Evolutionary conservation across 2,113 vertebrate species (phyloP).

Genomic region (Parus major): DNA sequence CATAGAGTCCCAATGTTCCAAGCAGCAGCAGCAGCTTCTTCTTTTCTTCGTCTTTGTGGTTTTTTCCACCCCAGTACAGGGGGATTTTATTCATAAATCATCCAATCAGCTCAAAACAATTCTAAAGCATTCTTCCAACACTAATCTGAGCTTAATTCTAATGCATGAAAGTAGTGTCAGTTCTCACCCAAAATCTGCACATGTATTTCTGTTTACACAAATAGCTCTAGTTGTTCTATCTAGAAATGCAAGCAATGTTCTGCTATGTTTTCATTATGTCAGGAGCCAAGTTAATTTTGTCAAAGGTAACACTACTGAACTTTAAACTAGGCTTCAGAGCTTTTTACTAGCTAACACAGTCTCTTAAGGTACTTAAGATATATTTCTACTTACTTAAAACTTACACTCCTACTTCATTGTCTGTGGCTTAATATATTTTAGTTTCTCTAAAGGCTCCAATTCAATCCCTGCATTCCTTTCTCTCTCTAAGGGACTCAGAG

Average conservation of each 20-base stretch:
- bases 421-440: neutral
- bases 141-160: neutral
- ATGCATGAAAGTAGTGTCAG: neutral
- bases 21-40: neutral
- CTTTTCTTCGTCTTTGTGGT: no score
- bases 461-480: neutral
- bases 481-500: neutral
- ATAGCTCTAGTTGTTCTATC: neutral
- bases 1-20: neutral
- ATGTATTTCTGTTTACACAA: neutral
- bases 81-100: no score
- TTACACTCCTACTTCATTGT: neutral
- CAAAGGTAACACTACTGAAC: neutral
- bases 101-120: neutral
- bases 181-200: neutral
- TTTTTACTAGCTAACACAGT: neutral
- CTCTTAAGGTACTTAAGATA: neutral
- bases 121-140: neutral
- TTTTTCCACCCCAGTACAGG: no score
- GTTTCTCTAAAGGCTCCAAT: neutral
- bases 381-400: neutral
- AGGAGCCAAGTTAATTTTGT: neutral
- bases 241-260: neutral
- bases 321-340: neutral
- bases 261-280: neutral